phyloP scores from a whole-genome alignment of 2,888 invertebrate species.

The Pocota personata region DNA sequence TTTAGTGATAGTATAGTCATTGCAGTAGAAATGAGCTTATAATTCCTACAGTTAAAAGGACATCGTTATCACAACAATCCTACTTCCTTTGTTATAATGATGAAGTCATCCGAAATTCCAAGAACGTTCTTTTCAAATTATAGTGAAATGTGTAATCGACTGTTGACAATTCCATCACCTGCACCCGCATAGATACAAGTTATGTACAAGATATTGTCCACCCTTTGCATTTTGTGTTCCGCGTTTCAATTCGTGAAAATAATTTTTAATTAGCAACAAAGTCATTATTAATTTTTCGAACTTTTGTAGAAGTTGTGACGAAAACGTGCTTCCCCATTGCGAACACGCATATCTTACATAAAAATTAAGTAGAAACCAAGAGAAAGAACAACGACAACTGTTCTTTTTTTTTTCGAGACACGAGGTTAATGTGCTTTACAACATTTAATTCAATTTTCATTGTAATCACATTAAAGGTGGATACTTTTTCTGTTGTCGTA shows the following conservation, averaged over 20 bases:
- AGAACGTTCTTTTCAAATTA: neutral
- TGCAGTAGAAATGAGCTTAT: too few species aligned
- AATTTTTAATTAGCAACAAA: constrained; percentile 17
- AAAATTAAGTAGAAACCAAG: neutral
- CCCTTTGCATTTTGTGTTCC: neutral
- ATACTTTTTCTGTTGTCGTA: constrained; percentile 1
- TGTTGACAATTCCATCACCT: neutral
- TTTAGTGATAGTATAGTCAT: too few species aligned
- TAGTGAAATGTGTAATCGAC: neutral
- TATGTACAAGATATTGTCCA: neutral
- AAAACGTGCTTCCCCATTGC: constrained; percentile 26
- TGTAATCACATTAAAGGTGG: constrained; percentile 56
- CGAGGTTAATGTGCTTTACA: constrained; percentile 33
- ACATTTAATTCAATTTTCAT: constrained; percentile 59
- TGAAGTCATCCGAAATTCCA: neutral
- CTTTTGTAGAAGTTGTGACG: constrained; percentile 12
- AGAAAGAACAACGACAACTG: constrained; percentile 1
- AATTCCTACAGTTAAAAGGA: too few species aligned
- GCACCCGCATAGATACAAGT: neutral
- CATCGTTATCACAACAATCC: neutral
- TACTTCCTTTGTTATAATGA: neutral
- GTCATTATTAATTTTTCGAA: neutral
- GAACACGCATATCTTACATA: constrained; percentile 30
- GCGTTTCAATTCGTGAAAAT: constrained; percentile 1
- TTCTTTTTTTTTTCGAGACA: neutral